Base-by-base conservation (phyloP, 2,797 vertebrate species). In the Mionectes olivaceus region DNA sequence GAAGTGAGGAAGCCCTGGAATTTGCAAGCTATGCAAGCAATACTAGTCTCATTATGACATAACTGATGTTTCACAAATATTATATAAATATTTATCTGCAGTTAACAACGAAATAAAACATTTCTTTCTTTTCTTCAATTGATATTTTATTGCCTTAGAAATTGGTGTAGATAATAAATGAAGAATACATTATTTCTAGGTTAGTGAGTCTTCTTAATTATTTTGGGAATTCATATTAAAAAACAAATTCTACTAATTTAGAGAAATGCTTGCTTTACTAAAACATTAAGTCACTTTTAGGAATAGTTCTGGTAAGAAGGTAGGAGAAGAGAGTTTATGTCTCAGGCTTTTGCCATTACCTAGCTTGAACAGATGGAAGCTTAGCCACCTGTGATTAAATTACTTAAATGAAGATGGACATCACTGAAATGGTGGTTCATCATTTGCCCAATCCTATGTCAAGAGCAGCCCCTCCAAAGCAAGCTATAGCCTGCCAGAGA, bases 311-410 rank as follows among this genome's bases (percentile, higher is more conserved):
- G 52, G 27, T 44, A 28, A 90, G 49, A 57, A 78, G 24, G 14
- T 64, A 27, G 61, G 32, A 67, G 39, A 78, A 83, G 33, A 14
- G n/a, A 73, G 32, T 83, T 87, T 80, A 87, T 90, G 19, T 68
- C 60, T 89, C 8, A 0, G 64, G 73, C 57, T 91, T 81, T 68
- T 93, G 61, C 88, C 71, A 83, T 96, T 86, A 76, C 78, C 79
- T 89, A 74, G 35, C 64, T 91, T 79, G 55, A 87, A 86, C 83
- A 82, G 95, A 94, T 65, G 43, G 81, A 95, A 93, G 65, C 68
- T 91, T 76, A 92, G 41, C n/a, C 55, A 89, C 28, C 76, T 68
- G 61, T 87, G 61, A 95, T 95, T 96, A 96, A 89, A 88, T 92
- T 77, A 37, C 35, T 68, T 73, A 39, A 83, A 94, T 93, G 74